Evolutionary conservation across 2,113 vertebrate genomes (phyloP).

Genomic region (Thinocorus orbignyianus): DNA sequence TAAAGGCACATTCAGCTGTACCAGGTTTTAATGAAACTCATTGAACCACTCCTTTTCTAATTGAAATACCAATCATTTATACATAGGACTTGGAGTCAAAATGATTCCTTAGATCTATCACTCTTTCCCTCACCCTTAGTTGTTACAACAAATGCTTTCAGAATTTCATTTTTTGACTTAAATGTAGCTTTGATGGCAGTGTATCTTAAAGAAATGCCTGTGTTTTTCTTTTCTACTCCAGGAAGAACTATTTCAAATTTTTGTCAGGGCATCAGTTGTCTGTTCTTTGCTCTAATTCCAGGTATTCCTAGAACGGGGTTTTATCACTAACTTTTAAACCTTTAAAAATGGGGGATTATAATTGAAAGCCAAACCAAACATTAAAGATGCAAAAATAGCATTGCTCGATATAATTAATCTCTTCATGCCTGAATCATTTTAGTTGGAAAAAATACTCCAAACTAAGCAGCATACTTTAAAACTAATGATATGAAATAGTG

Average conservation of each 20-base stretch:
- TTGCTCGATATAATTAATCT: neutral
- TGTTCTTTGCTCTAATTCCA: neutral
- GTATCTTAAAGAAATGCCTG: neutral
- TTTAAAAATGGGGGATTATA: neutral
- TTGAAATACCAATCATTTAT: neutral
- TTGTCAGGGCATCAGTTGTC: neutral
- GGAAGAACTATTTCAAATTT: neutral
- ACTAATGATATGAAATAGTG: neutral
- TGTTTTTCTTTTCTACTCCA: neutral
- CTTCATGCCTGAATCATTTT: neutral
- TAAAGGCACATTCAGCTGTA: neutral
- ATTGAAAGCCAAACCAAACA: neutral
- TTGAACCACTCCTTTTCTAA: neutral
- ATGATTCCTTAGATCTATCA: neutral
- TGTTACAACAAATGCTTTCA: neutral
- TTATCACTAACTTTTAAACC: slow-evolving; percentile 1
- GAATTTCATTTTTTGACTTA: neutral
- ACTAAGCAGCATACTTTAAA: neutral
- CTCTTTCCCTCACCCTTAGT: neutral
- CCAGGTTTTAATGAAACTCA: neutral
- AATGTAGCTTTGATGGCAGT: neutral
- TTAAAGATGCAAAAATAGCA: neutral
- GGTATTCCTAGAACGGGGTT: neutral
- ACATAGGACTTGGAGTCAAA: neutral
- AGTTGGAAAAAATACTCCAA: neutral